These are phyloP conservation scores for Hybos culiciformis DNA, from an alignment of 2,888 invertebrate species.

Conservation along the genomic window DNA sequence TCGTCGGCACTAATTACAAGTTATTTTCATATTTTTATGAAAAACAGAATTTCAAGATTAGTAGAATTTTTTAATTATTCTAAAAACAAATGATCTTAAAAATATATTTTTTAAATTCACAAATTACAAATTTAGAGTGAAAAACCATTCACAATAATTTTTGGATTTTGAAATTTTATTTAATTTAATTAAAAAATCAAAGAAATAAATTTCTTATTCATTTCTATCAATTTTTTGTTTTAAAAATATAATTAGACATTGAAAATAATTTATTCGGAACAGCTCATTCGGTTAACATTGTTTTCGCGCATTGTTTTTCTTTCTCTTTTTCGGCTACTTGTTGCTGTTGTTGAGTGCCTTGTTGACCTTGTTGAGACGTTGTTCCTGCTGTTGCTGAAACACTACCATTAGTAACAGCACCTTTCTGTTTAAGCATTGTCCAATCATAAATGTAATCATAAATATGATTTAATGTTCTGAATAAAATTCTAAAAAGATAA, in stretches of 20 bases:
- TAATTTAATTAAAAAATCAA: too few relatives aligned
- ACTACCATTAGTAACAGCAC: not conserved
- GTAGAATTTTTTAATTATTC: too few relatives aligned
- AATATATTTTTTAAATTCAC: too few relatives aligned
- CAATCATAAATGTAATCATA: slow-evolving; percentile 99
- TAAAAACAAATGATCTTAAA: too few relatives aligned
- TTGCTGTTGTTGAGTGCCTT: not conserved
- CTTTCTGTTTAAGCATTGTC: slow-evolving; percentile 97
- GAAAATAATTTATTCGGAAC: slow-evolving; percentile 3
- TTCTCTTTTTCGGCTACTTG: slow-evolving; percentile 25
- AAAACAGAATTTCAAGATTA: too few relatives aligned
- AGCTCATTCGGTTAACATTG: slow-evolving; percentile 30
- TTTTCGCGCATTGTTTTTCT: slow-evolving; percentile 31
- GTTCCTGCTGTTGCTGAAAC: not conserved
- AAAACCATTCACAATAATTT: not conserved
- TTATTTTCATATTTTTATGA: too few relatives aligned
- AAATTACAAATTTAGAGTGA: too few relatives aligned
- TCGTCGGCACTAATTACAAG: too few relatives aligned
- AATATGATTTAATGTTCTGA: slow-evolving; percentile 97
- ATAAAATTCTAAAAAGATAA: slow-evolving; percentile 76
- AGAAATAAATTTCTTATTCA: not conserved
- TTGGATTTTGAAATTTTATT: not conserved
- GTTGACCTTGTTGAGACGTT: too few relatives aligned
- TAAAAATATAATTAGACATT: not conserved
- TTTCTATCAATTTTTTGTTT: not conserved